Conservation (phyloP, 1,140 invertebrate species). For the Zaprionus camerounensis region DNA sequence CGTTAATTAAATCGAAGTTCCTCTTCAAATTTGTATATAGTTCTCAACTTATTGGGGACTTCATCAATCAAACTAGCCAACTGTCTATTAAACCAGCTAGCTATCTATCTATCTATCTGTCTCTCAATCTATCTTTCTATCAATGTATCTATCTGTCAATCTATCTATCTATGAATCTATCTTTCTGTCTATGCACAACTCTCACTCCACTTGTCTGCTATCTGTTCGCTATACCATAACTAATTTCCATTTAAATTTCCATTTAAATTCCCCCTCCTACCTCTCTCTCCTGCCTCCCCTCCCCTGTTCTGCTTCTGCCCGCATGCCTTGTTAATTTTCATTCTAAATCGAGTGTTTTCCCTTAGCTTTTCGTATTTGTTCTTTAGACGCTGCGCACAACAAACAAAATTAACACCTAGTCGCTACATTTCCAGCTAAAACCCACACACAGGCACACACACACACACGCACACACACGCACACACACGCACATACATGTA, state of each 20-base stretch:
- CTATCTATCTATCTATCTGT: background rate
- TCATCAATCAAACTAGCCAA: background rate
- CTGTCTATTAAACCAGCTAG: too few species aligned
- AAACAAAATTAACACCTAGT: slow-evolving; percentile 78
- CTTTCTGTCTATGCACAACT: background rate
- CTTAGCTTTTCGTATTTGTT: slow-evolving; percentile 59
- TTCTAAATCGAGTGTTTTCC: slow-evolving; percentile 44
- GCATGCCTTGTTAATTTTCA: slow-evolving; percentile 62
- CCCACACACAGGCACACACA: slow-evolving; percentile 5
- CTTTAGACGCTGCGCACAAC: slow-evolving; percentile 34
- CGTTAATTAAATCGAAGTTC: slow-evolving; percentile 8
- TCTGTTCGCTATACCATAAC: background rate
- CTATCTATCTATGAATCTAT: background rate
- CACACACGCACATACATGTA: background rate
- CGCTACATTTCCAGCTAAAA: slow-evolving; percentile 77
- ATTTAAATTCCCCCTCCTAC: slow-evolving; percentile 29
- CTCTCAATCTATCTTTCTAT: background rate
- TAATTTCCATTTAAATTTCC: slow-evolving; percentile 30
- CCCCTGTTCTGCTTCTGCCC: slow-evolving; percentile 25
- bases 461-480: slow-evolving; percentile 28
- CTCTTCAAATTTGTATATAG: background rate
- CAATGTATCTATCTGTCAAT: background rate
- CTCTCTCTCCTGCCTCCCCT: slow-evolving; percentile 7
- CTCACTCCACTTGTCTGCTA: background rate
- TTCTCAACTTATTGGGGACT: background rate